phyloP scores from a whole-genome alignment of 2,888 invertebrate genomes.

The Himalopsyche anomala region DNA sequence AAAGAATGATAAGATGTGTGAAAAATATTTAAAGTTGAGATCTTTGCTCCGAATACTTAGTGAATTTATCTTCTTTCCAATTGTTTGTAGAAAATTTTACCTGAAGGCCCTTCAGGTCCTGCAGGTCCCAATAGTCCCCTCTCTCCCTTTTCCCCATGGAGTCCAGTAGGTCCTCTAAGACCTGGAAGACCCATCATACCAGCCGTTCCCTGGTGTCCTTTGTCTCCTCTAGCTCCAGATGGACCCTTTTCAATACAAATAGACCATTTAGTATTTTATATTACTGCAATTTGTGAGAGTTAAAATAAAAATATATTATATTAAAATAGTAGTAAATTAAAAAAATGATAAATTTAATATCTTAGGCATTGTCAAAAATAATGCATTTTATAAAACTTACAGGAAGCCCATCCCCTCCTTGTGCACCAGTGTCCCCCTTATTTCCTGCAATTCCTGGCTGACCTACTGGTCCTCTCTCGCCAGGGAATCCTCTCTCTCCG shows the following conservation, averaged over 20 bases:
- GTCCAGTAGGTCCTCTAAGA: constrained; percentile 80
- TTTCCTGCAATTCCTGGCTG: constrained; percentile 81
- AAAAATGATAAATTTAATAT: too few species aligned
- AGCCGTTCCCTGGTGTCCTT: constrained; percentile 83
- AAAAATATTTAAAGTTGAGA: too few species aligned
- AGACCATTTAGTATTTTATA: too few species aligned
- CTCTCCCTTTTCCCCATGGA: constrained; percentile 86
- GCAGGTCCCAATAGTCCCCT: constrained; percentile 81
- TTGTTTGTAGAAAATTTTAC: constrained; percentile 68
- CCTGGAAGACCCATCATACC: constrained; percentile 86
- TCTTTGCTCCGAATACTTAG: too few species aligned
- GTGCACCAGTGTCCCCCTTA: constrained; percentile 81
- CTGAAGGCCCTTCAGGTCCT: constrained; percentile 87
- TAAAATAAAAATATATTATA: too few species aligned
- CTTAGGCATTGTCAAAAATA: not conserved
- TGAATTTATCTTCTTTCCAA: too few species aligned
- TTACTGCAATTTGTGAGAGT: too few species aligned
- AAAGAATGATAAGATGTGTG: constrained; percentile 46
- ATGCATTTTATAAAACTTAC: constrained; percentile 71
- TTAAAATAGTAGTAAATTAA: too few species aligned
- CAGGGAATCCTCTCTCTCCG: constrained; percentile 84
- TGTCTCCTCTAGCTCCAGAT: constrained; percentile 81
- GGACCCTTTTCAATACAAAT: constrained; percentile 75
- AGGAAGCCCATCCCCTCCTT: constrained; percentile 83
- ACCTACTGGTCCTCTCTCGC: constrained; percentile 85